phyloP scores from a whole-genome alignment of 2,888 invertebrate genomes.

The Drosophila crucigera region DNA sequence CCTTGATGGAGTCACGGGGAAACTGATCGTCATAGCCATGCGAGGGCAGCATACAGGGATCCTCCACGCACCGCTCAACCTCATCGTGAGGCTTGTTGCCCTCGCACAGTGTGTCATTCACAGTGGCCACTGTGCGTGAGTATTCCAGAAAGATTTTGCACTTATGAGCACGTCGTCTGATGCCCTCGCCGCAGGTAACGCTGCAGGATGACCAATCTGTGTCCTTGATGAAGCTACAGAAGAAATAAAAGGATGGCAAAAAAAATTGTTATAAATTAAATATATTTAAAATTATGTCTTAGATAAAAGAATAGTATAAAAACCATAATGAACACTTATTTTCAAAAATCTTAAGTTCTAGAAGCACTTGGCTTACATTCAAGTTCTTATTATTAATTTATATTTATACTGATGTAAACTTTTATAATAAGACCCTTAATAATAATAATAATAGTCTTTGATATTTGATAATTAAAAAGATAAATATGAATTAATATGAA shows the following conservation, averaged over 20 bases:
- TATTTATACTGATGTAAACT: too few relatives aligned
- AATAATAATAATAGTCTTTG: too few relatives aligned
- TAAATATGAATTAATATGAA: too few relatives aligned
- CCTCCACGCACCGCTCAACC: constrained; percentile 92
- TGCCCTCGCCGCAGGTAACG: constrained; percentile 95
- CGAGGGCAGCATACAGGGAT: constrained; percentile 90
- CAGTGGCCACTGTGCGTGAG: constrained; percentile 93
- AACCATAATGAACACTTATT: background rate
- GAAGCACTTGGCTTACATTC: background rate
- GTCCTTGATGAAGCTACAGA: constrained; percentile 93
- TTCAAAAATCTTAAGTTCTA: too few relatives aligned
- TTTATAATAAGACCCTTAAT: too few relatives aligned
- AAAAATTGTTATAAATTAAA: background rate
- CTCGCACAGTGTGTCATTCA: constrained; percentile 95
- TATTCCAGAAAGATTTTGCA: constrained; percentile 98
- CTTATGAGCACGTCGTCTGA: constrained; percentile 93
- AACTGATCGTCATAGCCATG: constrained; percentile 86
- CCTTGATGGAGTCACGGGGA: constrained; percentile 86
- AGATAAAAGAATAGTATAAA: background rate
- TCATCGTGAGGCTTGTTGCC: constrained; percentile 94
- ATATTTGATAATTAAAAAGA: background rate
- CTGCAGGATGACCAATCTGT: constrained; percentile 96
- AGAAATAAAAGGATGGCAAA: background rate
- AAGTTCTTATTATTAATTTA: background rate
- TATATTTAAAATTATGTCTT: background rate